Conservation (phyloP, 2,113 vertebrate species). For the Chiloscyllium plagiosum region DNA sequence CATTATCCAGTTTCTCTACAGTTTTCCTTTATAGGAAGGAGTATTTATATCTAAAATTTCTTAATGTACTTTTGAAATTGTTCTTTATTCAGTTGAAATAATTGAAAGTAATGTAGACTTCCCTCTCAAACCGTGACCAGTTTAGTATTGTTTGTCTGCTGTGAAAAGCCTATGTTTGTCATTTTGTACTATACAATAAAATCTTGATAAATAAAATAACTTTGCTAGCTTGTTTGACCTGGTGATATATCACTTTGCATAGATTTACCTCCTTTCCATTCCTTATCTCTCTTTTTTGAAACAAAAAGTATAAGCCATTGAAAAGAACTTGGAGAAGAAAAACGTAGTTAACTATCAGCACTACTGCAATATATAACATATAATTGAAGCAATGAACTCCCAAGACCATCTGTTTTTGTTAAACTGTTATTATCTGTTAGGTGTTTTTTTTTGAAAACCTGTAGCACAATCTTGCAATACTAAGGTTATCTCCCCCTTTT, state of each 20-base stretch:
- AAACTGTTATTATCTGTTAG: neutral
- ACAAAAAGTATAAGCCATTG: neutral
- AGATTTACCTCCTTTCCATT: neutral
- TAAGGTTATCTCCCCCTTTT: neutral
- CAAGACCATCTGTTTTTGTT: neutral
- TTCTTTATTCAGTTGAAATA: slow-evolving; percentile 9
- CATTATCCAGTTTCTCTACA: neutral
- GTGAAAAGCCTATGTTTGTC: slow-evolving; percentile 24
- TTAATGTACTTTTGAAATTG: neutral
- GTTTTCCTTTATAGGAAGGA: slow-evolving; percentile 23
- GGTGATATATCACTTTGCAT: neutral
- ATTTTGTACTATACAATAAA: slow-evolving; percentile 37
- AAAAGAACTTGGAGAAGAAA: neutral
- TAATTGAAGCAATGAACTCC: neutral
- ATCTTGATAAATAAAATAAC: slow-evolving; percentile 29
- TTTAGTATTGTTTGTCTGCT: slow-evolving; percentile 31
- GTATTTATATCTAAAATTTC: neutral
- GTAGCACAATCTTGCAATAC: neutral
- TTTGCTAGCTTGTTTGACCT: neutral
- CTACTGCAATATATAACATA: neutral
- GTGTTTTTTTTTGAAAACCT: neutral
- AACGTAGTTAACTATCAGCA: neutral
- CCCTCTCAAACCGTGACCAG: slow-evolving; percentile 13
- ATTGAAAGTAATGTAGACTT: slow-evolving; percentile 33
- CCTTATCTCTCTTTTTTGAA: neutral